A percentile compares a stretch with the other conserved stretches of the same genome.
Conservation (phyloP, 1,140 invertebrate genomes). For the Heliconius congener region DNA sequence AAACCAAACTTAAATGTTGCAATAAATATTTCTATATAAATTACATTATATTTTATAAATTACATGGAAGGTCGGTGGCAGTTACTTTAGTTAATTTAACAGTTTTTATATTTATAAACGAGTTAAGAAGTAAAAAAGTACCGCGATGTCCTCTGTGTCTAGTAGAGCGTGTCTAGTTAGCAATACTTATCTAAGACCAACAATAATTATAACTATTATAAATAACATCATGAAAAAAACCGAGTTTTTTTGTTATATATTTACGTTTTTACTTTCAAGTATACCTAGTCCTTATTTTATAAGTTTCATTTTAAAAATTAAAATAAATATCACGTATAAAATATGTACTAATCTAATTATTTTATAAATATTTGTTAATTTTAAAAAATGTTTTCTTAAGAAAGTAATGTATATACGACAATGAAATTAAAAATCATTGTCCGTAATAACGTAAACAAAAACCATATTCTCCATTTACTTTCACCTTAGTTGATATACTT, state of each 20-base stretch:
- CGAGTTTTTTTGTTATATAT: too few species aligned
- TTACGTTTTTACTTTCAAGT: too few species aligned
- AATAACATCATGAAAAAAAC: neutral
- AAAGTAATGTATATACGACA: too few species aligned
- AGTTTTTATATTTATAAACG: neutral
- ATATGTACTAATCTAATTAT: too few species aligned
- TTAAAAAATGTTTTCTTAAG: too few species aligned
- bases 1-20: neutral
- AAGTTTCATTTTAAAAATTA: neutral
- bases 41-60: neutral
- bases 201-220: neutral
- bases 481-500: neutral
- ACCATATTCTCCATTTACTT: neutral
- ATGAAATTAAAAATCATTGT: too few species aligned
- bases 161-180: constrained; percentile 11
- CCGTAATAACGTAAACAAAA: too few species aligned
- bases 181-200: constrained; percentile 8
- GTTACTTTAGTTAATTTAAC: neutral
- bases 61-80: neutral
- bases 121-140: constrained; percentile 1
- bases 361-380: too few species aligned
- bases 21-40: neutral
- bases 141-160: constrained; percentile 16
- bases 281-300: too few species aligned
- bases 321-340: too few species aligned